Evolutionary conservation across 2,113 vertebrate genomes (phyloP), one percentile per base, ranked within the genome.

Genomic region (Odobenus rosmarus): DNA sequence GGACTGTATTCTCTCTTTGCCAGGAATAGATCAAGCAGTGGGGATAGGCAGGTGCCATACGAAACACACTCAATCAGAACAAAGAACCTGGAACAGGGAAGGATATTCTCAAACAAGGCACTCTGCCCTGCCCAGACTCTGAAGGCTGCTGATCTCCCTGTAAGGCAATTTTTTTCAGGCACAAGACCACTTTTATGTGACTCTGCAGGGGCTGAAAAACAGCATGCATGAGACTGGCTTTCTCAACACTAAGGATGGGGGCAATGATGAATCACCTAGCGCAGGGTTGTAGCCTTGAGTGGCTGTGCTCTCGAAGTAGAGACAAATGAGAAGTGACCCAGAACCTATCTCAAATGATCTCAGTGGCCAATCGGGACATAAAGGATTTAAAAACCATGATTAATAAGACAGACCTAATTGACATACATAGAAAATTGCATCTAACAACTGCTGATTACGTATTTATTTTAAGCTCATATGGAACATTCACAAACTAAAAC

Each of bases 1-100:
- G 3, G 28, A 10, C 26, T 1, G 24, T 16, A 1, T 10, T 46
- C 7, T 19, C 9, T 12, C 24, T 31, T 5, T 11, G 3, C 24
- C 31, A 51, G 9, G 26, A 26, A 59, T 9, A 83, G 79, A 36
- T 24, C 11, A 0, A 57, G 36, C 28, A 26, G 14, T n/a, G 51
- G 64, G 62, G 7, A 7, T 36, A 4, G 16, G 21, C 28, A 26
- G 36, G 21, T 42, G 39, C 19, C 6, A 15, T 16, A 1, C 18
- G 19, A 13, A 16, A 55, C 19, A 46, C 49, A 14, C 26, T 39
- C 67, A 49, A 24, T 12, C 23, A 71, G 23, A 26, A 12, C 8
- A 89, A 33, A 71, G 4, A 39, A 11, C 28, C 36, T 13, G 3
- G 91, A 76, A 59, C 3, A 76, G 18, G n/a, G 24, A 28, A 14